Evolutionary conservation across 2,797 vertebrate species (phyloP).

Genomic region (Scolopax rusticola): DNA sequence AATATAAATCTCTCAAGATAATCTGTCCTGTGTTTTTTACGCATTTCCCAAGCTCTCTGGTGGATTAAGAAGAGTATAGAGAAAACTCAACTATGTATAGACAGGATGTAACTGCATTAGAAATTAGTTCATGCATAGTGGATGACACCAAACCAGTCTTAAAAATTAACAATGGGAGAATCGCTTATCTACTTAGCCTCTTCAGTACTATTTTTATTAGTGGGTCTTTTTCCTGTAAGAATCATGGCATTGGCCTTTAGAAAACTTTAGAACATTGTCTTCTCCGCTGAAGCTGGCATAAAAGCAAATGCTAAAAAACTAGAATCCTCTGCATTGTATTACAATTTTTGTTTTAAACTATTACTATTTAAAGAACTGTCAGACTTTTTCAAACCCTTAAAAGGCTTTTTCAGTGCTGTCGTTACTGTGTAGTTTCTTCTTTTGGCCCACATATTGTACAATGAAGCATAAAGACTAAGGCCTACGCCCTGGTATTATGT

Average conservation of each 20-base stretch:
- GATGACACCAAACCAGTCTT: not conserved
- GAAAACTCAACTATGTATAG: not conserved
- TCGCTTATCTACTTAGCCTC: not conserved
- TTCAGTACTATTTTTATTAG: not conserved
- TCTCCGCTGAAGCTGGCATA: not conserved
- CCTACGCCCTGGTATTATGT: conserved; percentile 13
- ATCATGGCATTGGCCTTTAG: not conserved
- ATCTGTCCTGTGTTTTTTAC: not conserved
- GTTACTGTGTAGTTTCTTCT: conserved; percentile 51
- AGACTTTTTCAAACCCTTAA: conserved; percentile 24
- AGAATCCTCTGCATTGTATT: not conserved
- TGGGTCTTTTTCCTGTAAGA: not conserved
- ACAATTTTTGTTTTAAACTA: not conserved
- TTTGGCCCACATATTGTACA: conserved; percentile 22
- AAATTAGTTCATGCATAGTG: not conserved
- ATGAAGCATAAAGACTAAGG: conserved; percentile 48
- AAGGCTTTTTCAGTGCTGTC: conserved; percentile 23
- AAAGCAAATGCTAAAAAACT: not conserved
- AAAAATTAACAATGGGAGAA: conserved; percentile 1
- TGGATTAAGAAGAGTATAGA: not conserved
- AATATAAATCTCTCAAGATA: not conserved
- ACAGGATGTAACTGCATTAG: not conserved
- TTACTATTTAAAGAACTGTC: conserved; percentile 38
- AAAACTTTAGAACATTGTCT: not conserved
- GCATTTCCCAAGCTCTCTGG: not conserved